Base-by-base conservation (phyloP, 2,113 vertebrate genomes). In the Pygathrix nemaeus region DNA sequence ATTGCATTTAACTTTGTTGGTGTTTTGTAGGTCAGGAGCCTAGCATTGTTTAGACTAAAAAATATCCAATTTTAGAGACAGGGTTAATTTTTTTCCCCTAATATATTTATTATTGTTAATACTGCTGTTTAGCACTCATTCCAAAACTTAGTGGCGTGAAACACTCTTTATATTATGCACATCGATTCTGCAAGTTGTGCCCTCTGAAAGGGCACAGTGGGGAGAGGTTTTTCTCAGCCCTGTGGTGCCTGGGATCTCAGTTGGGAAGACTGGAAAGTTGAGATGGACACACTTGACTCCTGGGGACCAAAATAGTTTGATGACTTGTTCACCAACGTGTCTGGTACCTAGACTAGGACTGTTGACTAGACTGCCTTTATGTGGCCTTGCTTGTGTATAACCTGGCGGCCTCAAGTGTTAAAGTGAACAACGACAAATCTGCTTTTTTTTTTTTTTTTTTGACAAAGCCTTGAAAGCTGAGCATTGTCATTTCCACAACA, bases 31-130 rank as follows among this genome's bases (percentile, higher is more conserved):
- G 61, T 68, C 83, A 23, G 75, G 38, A 80, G 55, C 79, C 32
- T 91, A 66, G 61, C 25, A 68, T 93, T 81, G 64, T 81, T 93
- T 76, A n/a, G 48, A 45, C 12, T 85, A 88, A 95, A 93, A 97
- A 81, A 45, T 21, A 43, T 23, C 21, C 2, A 3, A 18, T 59
- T 59, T 87, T 87, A 78, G 57, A 82, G 59, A 82, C 48, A 23
- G 12, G 43, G 78, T 83, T 90, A 70, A 76, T 48, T 48, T 45
- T 35, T 3, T 27, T 1, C 8, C 3, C 40, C 32, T 16, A 14
- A 55, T n/a, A 38, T 12, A 64, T 40, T 64, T 93, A 83, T 80
- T 82, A 61, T 18, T 83, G 66, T 87, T 88, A 86, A 59, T 61
- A 81, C 72, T 83, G 38, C 20, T 82, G 61, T 18, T 90, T 76